Conservation (phyloP, 2,888 invertebrate genomes). For the Ptilodon capucinus region DNA sequence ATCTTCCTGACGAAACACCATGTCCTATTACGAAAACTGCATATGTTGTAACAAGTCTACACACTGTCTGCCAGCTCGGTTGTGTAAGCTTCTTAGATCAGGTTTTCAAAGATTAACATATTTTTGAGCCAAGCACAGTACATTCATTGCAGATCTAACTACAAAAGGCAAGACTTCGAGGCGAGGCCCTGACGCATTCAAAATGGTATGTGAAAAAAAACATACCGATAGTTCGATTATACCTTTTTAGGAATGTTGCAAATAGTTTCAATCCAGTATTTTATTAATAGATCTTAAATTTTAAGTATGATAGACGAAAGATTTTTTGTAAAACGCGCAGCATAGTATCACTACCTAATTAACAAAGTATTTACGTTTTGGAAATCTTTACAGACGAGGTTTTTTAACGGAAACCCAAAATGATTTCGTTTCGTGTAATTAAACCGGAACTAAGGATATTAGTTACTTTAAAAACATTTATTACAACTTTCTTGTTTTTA, state of each 20-base stretch:
- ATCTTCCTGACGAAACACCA: constrained; percentile 36
- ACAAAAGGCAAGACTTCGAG: constrained; percentile 41
- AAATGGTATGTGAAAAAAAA: constrained; percentile 34
- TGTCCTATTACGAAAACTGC: constrained; percentile 45
- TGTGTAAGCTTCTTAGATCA: constrained; percentile 38
- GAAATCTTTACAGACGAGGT: background rate
- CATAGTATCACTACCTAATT: background rate
- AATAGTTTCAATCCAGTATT: background rate
- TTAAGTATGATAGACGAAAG: background rate
- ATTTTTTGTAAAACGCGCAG: background rate
- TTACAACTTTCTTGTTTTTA: constrained; percentile 14
- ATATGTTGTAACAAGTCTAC: constrained; percentile 34
- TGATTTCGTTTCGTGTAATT: background rate
- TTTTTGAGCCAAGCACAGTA: constrained; percentile 47
- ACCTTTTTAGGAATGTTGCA: constrained; percentile 8
- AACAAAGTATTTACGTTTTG: background rate
- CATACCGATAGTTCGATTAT: constrained; percentile 10
- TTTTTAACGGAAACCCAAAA: background rate
- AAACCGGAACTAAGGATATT: constrained; percentile 9
- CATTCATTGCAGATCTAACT: constrained; percentile 42
- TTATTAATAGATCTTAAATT: background rate
- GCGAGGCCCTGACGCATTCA: constrained; percentile 17
- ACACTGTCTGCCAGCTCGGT: constrained; percentile 29
- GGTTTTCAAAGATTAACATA: constrained; percentile 49
- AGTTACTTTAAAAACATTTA: constrained; percentile 19